phyloP scores from a whole-genome alignment of 1,140 invertebrate species.

The Popillia japonica region DNA sequence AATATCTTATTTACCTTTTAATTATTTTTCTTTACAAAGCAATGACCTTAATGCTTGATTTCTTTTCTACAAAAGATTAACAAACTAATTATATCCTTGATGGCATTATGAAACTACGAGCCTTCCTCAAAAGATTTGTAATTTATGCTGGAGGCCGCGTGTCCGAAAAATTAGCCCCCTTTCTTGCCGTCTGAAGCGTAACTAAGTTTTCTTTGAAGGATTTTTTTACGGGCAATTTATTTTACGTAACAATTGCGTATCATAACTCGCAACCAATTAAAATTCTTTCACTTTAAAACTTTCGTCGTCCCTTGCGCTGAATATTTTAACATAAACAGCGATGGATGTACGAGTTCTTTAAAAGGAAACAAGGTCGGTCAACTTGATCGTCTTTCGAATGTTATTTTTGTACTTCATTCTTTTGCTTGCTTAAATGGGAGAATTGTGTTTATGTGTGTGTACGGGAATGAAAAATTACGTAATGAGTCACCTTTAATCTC shows the following conservation, averaged over 20 bases:
- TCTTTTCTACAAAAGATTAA: not conserved
- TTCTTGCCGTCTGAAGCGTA: not conserved
- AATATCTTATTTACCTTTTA: not conserved
- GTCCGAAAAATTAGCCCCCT: not conserved
- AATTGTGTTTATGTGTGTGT: not conserved
- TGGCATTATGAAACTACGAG: too few species aligned
- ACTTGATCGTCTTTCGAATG: not conserved
- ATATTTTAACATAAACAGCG: not conserved
- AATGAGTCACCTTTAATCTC: not conserved
- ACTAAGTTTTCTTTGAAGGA: not conserved
- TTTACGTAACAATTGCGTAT: not conserved
- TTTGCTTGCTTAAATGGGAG: not conserved
- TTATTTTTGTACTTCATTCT: not conserved
- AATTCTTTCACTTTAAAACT: not conserved
- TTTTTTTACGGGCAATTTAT: not conserved
- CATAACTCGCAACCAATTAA: constrained; percentile 14
- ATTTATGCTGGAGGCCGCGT: not conserved
- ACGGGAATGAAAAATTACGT: not conserved
- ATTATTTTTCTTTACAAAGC: not conserved
- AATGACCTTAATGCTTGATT: not conserved
- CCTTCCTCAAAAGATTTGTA: too few species aligned
- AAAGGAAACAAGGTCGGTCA: not conserved
- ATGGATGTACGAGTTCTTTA: not conserved
- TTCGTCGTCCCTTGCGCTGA: not conserved
- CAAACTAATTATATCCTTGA: not conserved